A percentile compares a stretch with the other conserved stretches of the same genome.
These are phyloP conservation scores for Bombus waltoni DNA, from an alignment of 1,140 invertebrate genomes.

Conservation along the genomic window DNA sequence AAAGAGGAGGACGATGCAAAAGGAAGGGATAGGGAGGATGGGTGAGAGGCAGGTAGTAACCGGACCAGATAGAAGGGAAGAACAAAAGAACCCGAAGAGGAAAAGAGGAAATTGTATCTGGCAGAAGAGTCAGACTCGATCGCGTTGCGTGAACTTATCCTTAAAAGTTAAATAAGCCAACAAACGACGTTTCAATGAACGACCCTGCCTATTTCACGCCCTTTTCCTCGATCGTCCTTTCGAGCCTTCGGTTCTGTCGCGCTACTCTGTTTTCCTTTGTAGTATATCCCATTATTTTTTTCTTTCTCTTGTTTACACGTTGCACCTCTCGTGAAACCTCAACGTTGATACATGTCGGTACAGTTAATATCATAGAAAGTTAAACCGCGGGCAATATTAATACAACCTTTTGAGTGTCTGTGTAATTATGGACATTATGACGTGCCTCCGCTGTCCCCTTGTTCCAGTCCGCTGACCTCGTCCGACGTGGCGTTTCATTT, in stretches of 20 bases:
- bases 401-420: slow-evolving; percentile 50
- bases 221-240: not conserved
- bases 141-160: not conserved
- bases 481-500: slow-evolving; percentile 50
- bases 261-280: not conserved
- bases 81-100: slow-evolving; percentile 20
- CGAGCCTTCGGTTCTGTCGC: not conserved
- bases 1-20: slow-evolving; percentile 45
- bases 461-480: slow-evolving; percentile 26
- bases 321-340: not conserved
- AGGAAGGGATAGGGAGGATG: slow-evolving; percentile 16
- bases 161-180: slow-evolving; percentile 56
- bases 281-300: not conserved
- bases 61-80: slow-evolving; percentile 12
- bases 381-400: slow-evolving; percentile 57
- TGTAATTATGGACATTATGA: slow-evolving; percentile 56
- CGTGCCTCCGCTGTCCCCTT: slow-evolving; percentile 15
- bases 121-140: slow-evolving; percentile 18
- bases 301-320: slow-evolving; percentile 7
- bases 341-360: slow-evolving; percentile 37
- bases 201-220: not conserved
- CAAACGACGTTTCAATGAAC: slow-evolving; percentile 8
- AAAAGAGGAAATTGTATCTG: slow-evolving; percentile 44
- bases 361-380: slow-evolving; percentile 53
- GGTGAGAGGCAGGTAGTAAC: not conserved